Evolutionary conservation across 2,888 invertebrate genomes (phyloP), one percentile per base, ranked within the genome.

Genomic region (Sinotaia quadrata): DNA sequence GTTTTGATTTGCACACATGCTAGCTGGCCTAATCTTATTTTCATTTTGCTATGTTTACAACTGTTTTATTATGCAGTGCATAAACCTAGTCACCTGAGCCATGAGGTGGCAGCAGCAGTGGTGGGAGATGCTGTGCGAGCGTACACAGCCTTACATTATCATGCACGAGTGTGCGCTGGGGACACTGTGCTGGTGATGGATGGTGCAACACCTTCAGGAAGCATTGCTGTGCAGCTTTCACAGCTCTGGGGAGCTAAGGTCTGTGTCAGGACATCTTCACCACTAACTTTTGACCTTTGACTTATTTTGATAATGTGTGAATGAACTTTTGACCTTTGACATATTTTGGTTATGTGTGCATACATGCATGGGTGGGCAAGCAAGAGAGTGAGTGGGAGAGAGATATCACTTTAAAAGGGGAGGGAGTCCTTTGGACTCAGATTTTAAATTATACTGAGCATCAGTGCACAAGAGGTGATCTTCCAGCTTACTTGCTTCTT

Each of bases 201-300:
- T 81, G 90, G 89, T 8, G 89, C 89, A 0, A 84, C 88, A 10
- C 81, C 88, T 24, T 87, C 86, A 73, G 89, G 89, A n/a, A 85
- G 84, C 70, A 73, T 87, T 4, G 85, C 85, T 41, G 81, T 89
- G 21, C 90, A 90, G 78, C 75, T 89, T 56, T 89, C 89, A 2
- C 83, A 84, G 61, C 84, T 85, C 34, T 89, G 89, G 88, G 89
- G 89, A 34, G 89, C 89, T 2, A 89, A 88, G 84, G 89, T 89
- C 41, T 67, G 58, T 31, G 37, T 58, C 8, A 4, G 15, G 51
- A 12, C 12, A 21, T 51, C 24, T 12, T 21, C n/a, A n/a, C n/a
- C n/a, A n/a, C n/a, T n/a, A n/a, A n/a, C n/a, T n/a, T n/a, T n/a
- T n/a, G n/a, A n/a, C n/a, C n/a, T n/a, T n/a, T n/a, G n/a, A n/a